These are phyloP conservation scores for Drosophila engyochracea DNA, from an alignment of 2,888 invertebrate species.

Conservation along the genomic window DNA sequence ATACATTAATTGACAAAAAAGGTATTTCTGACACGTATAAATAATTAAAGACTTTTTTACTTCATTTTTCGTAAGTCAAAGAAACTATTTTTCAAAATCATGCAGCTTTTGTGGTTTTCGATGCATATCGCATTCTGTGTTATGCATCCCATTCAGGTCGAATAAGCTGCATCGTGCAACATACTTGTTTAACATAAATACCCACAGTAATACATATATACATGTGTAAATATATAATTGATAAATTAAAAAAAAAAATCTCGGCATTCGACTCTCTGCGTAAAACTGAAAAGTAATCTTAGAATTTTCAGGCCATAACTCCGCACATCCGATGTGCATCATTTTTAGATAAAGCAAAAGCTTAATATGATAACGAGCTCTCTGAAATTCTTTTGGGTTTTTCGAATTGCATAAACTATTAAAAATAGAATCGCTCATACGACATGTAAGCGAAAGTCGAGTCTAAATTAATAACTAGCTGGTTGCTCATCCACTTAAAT, in stretches of 20 bases:
- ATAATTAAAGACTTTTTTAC: background rate
- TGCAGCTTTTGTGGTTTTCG: background rate
- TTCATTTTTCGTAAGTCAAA: background rate
- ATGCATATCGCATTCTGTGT: background rate
- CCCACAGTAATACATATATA: background rate
- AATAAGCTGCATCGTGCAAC: background rate
- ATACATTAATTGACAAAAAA: constrained; percentile 16
- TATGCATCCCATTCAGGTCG: background rate
- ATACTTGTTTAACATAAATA: background rate
- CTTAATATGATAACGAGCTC: background rate
- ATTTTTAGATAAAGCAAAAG: background rate
- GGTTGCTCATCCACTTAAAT: background rate
- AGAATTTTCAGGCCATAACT: background rate
- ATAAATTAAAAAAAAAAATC: background rate
- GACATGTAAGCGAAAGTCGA: constrained; percentile 4
- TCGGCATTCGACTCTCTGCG: background rate
- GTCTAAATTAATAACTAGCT: constrained; percentile 2
- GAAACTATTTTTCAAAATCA: background rate
- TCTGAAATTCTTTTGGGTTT: background rate
- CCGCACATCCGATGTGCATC: background rate
- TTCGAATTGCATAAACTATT: background rate
- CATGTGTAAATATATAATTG: background rate
- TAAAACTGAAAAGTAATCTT: background rate
- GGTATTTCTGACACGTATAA: background rate
- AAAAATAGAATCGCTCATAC: constrained; percentile 6